phyloP scores from a whole-genome alignment of 2,797 vertebrate genomes.

The Iguana delicatissima region DNA sequence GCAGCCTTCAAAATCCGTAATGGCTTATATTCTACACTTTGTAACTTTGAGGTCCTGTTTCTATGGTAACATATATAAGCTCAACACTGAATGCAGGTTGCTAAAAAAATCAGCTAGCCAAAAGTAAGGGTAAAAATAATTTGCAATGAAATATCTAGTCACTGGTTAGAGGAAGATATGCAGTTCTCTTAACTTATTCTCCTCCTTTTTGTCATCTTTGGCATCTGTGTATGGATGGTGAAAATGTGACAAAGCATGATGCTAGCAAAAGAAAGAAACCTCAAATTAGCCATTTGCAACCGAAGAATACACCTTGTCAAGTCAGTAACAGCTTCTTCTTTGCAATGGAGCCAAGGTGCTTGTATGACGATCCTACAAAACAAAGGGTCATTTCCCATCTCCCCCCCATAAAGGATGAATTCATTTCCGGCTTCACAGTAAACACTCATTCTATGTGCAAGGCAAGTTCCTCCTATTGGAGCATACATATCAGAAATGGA shows the following conservation, averaged over 20 bases:
- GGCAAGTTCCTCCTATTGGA: background rate
- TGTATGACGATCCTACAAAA: background rate
- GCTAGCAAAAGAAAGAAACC: background rate
- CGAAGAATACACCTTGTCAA: background rate
- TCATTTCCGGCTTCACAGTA: background rate
- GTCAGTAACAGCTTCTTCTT: background rate
- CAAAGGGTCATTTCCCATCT: background rate
- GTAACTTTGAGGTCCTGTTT: constrained; percentile 46
- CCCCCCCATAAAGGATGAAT: background rate
- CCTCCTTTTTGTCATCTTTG: background rate
- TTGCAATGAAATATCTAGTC: constrained; percentile 22
- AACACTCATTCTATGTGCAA: background rate
- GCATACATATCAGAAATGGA: background rate
- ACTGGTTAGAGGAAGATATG: constrained; percentile 22
- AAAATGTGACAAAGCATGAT: background rate
- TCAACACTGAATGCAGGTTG: constrained; percentile 32
- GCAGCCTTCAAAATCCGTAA: constrained; percentile 48
- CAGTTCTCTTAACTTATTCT: constrained; percentile 8
- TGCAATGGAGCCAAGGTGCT: background rate
- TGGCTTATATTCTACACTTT: constrained; percentile 41
- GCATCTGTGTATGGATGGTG: constrained; percentile 5
- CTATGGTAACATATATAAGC: constrained; percentile 48
- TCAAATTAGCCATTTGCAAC: background rate
- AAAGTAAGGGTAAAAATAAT: constrained; percentile 41
- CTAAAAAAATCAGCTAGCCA: constrained; percentile 40